Percentiles rank a stretch among this genome's conserved stretches.
These are phyloP conservation scores for Drosophila simulans DNA, from an alignment of 1,140 invertebrate species.

Conservation along the genomic window DNA sequence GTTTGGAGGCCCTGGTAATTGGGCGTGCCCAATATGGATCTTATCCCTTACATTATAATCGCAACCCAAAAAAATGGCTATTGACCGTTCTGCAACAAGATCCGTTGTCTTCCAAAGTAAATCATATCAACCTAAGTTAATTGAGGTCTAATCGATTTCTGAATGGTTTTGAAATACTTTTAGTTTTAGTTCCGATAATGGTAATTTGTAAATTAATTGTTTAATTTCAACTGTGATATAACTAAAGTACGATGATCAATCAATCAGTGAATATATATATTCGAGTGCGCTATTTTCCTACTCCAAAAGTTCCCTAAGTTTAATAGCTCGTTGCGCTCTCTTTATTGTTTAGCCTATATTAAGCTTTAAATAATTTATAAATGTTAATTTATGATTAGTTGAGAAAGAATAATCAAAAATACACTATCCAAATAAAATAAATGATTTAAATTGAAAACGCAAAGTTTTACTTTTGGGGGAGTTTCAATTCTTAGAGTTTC, in stretches of 20 bases:
- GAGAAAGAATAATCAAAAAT: conserved; percentile 49
- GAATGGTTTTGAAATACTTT: conserved; percentile 62
- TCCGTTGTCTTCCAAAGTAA: conserved; percentile 81
- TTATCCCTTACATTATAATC: conserved; percentile 67
- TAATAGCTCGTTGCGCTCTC: conserved; percentile 23
- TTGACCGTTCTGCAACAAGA: conserved; percentile 68
- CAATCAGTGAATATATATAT: conserved; percentile 24
- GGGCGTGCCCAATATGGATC: conserved; percentile 38
- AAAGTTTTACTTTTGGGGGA: no score
- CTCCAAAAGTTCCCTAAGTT: conserved; percentile 46
- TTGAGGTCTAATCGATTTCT: conserved; percentile 36
- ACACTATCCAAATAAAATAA: conserved; percentile 25
- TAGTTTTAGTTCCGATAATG: conserved; percentile 41
- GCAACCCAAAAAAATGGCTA: conserved; percentile 57
- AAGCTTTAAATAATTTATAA: conserved; percentile 80
- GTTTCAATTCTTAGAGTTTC: no score
- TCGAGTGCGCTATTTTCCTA: conserved; percentile 55
- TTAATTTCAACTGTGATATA: conserved; percentile 73
- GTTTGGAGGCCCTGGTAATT: conserved; percentile 80
- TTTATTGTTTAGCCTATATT: conserved; percentile 40
- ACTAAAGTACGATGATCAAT: conserved; percentile 58
- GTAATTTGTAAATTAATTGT: conserved; percentile 53
- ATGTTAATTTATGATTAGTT: conserved; percentile 65
- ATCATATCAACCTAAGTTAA: conserved; percentile 33
- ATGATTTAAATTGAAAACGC: conserved; percentile 3